These are phyloP conservation scores for Akabosia matsudoensis DNA, from an alignment of 1,140 invertebrate genomes.

Conservation along the genomic window DNA sequence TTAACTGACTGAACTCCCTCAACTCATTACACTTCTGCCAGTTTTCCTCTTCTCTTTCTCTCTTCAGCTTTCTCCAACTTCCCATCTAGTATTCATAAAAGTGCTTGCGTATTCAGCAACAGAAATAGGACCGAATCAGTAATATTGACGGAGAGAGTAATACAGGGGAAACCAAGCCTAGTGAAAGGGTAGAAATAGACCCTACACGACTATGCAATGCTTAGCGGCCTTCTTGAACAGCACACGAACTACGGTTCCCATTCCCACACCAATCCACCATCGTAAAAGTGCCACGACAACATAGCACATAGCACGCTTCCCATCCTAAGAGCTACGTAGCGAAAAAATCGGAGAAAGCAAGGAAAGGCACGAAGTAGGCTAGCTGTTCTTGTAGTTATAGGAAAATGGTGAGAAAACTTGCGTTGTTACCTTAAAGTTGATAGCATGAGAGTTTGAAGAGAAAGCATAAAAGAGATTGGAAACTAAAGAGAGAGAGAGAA, in stretches of 20 bases:
- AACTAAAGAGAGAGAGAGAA: not conserved
- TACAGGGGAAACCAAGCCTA: not conserved
- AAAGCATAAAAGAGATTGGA: not conserved
- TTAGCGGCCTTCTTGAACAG: not conserved
- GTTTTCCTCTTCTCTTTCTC: not conserved
- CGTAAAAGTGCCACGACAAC: no score
- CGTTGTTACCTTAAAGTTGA: not conserved
- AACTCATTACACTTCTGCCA: not conserved
- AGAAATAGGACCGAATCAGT: no score
- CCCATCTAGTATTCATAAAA: not conserved
- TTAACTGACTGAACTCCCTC: constrained; percentile 1
- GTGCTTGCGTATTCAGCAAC: not conserved
- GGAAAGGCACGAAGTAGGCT: not conserved
- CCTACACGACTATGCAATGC: not conserved
- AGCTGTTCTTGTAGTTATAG: not conserved
- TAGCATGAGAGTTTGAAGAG: not conserved
- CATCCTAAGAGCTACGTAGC: no score
- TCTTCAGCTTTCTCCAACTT: not conserved
- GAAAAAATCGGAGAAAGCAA: not conserved
- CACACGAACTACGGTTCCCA: no score
- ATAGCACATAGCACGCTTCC: no score
- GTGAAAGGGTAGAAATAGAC: not conserved
- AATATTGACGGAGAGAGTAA: not conserved
- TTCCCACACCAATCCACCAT: no score
- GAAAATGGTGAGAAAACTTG: constrained; percentile 14